Evolutionary conservation across 2,888 invertebrate genomes (phyloP).

Genomic region (Anthrax anthrax): DNA sequence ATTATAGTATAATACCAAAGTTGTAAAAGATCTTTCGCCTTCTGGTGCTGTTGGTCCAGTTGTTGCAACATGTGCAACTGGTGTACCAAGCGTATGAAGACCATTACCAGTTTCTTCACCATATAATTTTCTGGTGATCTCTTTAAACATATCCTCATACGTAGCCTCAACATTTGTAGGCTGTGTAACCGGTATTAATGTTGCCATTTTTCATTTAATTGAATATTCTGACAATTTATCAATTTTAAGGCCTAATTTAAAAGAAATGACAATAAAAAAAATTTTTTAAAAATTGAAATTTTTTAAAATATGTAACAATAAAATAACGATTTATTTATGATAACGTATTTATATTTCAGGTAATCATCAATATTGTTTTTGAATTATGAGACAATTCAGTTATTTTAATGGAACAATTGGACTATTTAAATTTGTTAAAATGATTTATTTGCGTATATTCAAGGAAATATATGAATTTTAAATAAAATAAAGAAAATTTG

Average conservation of each 20-base stretch:
- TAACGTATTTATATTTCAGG: no score
- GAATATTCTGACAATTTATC: background rate
- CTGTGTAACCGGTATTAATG: slow-evolving; percentile 30
- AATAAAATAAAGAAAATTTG: no score
- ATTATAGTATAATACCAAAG: slow-evolving; percentile 27
- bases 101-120: slow-evolving; percentile 56
- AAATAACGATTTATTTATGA: no score
- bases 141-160: slow-evolving; percentile 51
- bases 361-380: no score
- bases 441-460: no score
- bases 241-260: background rate
- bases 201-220: slow-evolving; percentile 29
- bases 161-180: slow-evolving; percentile 36
- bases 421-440: no score
- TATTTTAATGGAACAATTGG: no score
- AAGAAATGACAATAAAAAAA: background rate
- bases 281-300: no score
- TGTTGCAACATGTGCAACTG: slow-evolving; percentile 35
- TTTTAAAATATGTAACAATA: no score
- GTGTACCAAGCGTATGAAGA: slow-evolving; percentile 34
- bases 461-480: no score
- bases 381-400: no score
- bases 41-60: slow-evolving; percentile 35
- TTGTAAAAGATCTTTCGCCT: slow-evolving; percentile 35
- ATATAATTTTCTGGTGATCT: slow-evolving; percentile 82